Conservation (phyloP, 2,797 vertebrate genomes). For the Tapera naevia region DNA sequence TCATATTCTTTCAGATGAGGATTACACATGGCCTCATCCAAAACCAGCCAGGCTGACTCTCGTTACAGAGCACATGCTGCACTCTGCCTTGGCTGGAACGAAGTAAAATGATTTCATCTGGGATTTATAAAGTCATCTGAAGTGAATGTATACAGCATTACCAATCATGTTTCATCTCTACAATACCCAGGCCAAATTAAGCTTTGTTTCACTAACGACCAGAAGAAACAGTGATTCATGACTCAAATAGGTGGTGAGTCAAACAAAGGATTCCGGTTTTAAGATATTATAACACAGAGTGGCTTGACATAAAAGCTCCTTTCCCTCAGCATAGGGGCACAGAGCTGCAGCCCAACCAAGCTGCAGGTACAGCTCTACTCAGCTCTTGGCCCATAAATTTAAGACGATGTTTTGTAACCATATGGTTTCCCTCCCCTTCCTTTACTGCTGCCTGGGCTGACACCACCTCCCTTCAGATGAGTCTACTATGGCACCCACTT, state of each 20-base stretch:
- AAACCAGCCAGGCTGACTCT: not conserved
- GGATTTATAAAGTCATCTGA: conserved; percentile 62
- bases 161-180: conserved; percentile 32
- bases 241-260: not conserved
- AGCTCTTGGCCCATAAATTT: not conserved
- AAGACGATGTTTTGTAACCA: not conserved
- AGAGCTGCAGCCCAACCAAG: not conserved
- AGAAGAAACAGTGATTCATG: conserved; percentile 50
- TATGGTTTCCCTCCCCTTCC: not conserved
- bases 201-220: conserved; percentile 55
- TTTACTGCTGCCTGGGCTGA: not conserved
- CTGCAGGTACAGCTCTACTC: not conserved
- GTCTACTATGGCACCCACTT: not conserved
- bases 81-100: not conserved
- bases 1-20: not conserved
- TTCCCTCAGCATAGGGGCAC: not conserved
- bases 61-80: not conserved
- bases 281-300: not conserved
- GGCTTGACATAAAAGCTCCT: not conserved
- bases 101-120: conserved; percentile 47
- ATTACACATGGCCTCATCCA: not conserved
- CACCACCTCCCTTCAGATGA: not conserved
- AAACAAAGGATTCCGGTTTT: conserved; percentile 41
- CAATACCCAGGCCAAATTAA: conserved; percentile 45
- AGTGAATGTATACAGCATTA: conserved; percentile 51